Evolutionary conservation across 2,797 vertebrate genomes (phyloP).

Genomic region (Sebastes hubbsi): DNA sequence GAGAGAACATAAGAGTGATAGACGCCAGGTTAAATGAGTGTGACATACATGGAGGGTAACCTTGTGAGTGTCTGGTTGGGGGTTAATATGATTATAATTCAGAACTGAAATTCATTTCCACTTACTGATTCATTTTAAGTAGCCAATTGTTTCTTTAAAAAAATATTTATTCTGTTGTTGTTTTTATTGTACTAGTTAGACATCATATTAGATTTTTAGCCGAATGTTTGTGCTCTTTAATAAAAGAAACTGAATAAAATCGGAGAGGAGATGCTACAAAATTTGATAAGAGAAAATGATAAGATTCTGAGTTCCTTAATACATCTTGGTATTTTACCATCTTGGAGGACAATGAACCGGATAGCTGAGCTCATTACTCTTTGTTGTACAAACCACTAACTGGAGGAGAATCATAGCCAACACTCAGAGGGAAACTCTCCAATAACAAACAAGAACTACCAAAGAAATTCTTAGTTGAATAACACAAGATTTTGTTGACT

Average conservation of each 20-base stretch:
- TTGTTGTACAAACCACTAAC: not conserved
- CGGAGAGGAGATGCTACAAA: not conserved
- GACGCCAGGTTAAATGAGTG: slow-evolving; percentile 55
- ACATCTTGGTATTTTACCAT: not conserved
- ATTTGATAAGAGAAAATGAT: not conserved
- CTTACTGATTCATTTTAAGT: not conserved
- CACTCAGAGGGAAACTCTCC: not conserved
- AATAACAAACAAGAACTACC: not conserved
- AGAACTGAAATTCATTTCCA: not conserved
- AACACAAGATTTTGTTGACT: too few relatives aligned
- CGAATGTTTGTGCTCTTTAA: not conserved
- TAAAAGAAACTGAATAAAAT: not conserved
- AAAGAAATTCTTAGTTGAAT: too few relatives aligned
- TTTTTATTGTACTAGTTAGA: not conserved
- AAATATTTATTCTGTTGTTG: accelerated
- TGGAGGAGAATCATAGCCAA: not conserved
- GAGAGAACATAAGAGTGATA: slow-evolving; percentile 37
- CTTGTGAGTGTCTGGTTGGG: not conserved
- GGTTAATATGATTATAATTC: not conserved
- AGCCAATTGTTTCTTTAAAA: not conserved
- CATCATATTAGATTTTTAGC: not conserved
- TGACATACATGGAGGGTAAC: slow-evolving; percentile 35
- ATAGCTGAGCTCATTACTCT: not conserved
- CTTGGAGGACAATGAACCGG: not conserved
- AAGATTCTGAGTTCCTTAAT: not conserved